These are phyloP conservation scores for Lasioglossum pauxillum DNA, from an alignment of 2,888 invertebrate genomes.

Conservation along the genomic window DNA sequence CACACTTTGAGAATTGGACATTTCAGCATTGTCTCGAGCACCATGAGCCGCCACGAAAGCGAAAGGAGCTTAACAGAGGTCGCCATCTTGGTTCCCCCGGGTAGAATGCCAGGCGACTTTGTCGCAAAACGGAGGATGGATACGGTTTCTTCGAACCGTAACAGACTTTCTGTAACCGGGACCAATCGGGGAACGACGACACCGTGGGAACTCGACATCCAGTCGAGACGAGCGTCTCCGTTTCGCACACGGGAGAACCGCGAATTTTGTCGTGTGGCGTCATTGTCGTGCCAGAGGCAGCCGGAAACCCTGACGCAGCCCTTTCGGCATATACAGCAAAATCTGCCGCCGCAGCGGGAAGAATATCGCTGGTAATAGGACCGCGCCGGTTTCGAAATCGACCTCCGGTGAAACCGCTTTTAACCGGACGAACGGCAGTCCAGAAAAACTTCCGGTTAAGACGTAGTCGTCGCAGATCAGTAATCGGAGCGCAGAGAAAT, in stretches of 20 bases:
- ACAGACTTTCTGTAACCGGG: constrained; percentile 16
- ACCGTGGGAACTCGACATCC: constrained; percentile 13
- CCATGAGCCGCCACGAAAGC: neutral
- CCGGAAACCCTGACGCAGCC: constrained; percentile 25
- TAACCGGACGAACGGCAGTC: neutral
- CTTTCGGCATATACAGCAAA: neutral
- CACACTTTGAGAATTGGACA: no score
- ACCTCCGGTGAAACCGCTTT: neutral
- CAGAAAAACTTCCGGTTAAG: constrained; percentile 4
- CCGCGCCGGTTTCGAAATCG: neutral
- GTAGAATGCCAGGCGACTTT: no score
- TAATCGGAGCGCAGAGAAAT: neutral
- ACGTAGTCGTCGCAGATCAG: neutral
- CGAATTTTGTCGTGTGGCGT: constrained; percentile 16
- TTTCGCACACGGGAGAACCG: neutral
- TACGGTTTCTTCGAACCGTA: constrained; percentile 15
- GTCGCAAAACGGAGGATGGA: neutral
- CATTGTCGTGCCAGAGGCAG: constrained; percentile 7
- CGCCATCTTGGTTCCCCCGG: neutral
- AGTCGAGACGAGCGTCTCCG: neutral
- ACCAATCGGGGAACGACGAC: neutral
- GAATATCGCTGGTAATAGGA: constrained; percentile 12
- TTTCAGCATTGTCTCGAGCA: no score
- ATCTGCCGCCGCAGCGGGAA: constrained; percentile 19
- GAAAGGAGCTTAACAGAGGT: neutral